Evolutionary conservation across 2,888 invertebrate species (phyloP), one percentile per base, ranked within the genome.

Genomic region (Cactoblastis cactorum): DNA sequence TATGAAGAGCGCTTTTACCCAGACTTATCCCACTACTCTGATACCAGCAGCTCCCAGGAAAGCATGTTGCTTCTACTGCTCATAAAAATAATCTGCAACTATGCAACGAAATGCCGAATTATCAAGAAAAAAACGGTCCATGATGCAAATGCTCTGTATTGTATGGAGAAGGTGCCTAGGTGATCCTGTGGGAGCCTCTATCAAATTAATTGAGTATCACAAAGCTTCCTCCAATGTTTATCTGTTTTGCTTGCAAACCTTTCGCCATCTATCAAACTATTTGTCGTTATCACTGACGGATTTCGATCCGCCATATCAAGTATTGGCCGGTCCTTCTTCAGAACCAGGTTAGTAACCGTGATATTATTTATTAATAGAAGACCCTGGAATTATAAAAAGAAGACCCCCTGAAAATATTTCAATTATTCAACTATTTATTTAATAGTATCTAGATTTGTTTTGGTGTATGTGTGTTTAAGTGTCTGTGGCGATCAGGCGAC

Each of bases 11-110:
- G 74, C 65, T 0, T 73, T 63, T 55, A 86, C 88, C 0, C 86
- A 88, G 57, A 88, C 87, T 0, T 88, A 86, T 43, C 88, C 88
- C 0, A 72, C 82, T 0, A 72, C 60, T 22, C 61, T 88, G 8
- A 67, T 82, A 4, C 85, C 88, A 0, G 88, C 88, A 3, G 72
- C 80, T 0, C 85, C 88, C 0, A 75, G 83, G 19, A 80, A 70
- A 47, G 69, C 75, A 5, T 83, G 84, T 56, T 87, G 85, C 52
- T 82, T 63, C 56, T 74, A 82, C 56, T 86, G 86, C 58, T 68
- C 77, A 1, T 80, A 49, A 50, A 15, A 18, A 1, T 12, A 8
- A 2, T 1, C 15, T 34, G 17, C 18, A 15, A 54, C 35, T 17
- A 74, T 77, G 73, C 69, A 69, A 59, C 63, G 50, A 24, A 47